Evolutionary conservation across 1,140 invertebrate genomes (phyloP).

Genomic region (Hermetia illucens): DNA sequence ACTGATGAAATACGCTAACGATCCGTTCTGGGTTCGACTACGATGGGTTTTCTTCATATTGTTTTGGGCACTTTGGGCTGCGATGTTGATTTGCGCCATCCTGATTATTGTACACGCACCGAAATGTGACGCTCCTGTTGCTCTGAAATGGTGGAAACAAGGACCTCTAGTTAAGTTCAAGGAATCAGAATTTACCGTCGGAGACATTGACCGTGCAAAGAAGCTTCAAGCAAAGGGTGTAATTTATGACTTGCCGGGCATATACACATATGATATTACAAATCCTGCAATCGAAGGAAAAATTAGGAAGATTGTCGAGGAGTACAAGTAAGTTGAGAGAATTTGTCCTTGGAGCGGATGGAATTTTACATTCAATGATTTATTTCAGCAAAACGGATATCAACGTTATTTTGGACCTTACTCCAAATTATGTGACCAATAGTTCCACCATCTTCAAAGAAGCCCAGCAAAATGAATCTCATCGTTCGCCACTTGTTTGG

Average conservation of each 20-base stretch:
- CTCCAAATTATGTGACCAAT: constrained; percentile 33
- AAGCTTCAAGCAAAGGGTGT: constrained; percentile 18
- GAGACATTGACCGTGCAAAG: constrained; percentile 12
- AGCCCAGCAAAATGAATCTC: constrained; percentile 19
- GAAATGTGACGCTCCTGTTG: constrained; percentile 56
- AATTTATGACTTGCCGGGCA: constrained; percentile 23
- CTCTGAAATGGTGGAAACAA: constrained; percentile 45
- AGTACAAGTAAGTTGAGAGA: constrained; percentile 10
- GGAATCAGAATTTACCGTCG: constrained; percentile 7
- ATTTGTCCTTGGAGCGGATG: neutral
- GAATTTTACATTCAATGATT: neutral
- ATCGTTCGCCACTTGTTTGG: constrained; percentile 22
- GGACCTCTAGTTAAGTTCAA: constrained; percentile 20
- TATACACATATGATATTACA: constrained; percentile 17
- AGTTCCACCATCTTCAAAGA: constrained; percentile 26
- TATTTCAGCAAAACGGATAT: constrained; percentile 8
- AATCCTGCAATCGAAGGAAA: constrained; percentile 16
- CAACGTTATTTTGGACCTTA: constrained; percentile 33
- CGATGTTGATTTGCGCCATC: constrained; percentile 72
- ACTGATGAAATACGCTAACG: constrained; percentile 79
- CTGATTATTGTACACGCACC: constrained; percentile 71
- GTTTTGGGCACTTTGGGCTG: constrained; percentile 77
- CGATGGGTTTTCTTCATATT: constrained; percentile 70
- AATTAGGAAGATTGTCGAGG: constrained; percentile 16
- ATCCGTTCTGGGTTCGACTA: constrained; percentile 80